Percentiles rank a stretch among this genome's conserved stretches.
These are phyloP conservation scores for Aphelocoma coerulescens DNA, from an alignment of 2,113 vertebrate genomes.

Conservation along the genomic window DNA sequence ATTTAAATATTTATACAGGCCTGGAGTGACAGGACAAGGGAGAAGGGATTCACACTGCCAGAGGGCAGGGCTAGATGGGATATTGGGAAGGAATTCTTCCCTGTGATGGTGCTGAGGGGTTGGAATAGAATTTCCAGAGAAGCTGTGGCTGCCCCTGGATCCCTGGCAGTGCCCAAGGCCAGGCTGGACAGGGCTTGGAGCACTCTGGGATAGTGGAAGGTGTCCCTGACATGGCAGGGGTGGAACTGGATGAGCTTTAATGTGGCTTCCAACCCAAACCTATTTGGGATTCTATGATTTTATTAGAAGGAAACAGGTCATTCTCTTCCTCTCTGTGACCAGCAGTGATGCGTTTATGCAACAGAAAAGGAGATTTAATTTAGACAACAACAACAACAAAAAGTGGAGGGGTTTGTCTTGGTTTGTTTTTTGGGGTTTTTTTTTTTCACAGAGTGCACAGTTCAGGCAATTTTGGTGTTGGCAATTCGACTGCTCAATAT, in stretches of 20 bases:
- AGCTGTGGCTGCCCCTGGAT: neutral
- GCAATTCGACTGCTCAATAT: neutral
- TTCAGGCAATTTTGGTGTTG: neutral
- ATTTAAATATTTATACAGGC: neutral
- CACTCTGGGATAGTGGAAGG: rapidly evolving
- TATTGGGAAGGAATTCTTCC: neutral
- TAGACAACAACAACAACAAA: neutral
- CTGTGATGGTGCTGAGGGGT: neutral
- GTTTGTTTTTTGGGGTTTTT: too few species aligned
- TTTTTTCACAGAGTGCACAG: neutral
- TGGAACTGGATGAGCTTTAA: too few species aligned
- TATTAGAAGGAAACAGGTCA: neutral
- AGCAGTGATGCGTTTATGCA: neutral
- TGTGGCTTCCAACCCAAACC: too few species aligned
- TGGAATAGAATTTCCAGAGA: neutral
- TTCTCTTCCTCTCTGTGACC: neutral
- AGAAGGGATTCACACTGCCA: neutral
- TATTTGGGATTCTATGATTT: too few species aligned
- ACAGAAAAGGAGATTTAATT: neutral
- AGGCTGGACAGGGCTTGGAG: rapidly evolving
- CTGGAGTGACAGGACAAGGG: neutral
- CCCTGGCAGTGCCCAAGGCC: neutral
- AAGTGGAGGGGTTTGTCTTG: neutral
- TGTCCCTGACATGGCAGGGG: neutral
- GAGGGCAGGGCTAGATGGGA: neutral